Evolutionary conservation across 2,797 vertebrate species (phyloP).

Genomic region (Chloroceryle inda): DNA sequence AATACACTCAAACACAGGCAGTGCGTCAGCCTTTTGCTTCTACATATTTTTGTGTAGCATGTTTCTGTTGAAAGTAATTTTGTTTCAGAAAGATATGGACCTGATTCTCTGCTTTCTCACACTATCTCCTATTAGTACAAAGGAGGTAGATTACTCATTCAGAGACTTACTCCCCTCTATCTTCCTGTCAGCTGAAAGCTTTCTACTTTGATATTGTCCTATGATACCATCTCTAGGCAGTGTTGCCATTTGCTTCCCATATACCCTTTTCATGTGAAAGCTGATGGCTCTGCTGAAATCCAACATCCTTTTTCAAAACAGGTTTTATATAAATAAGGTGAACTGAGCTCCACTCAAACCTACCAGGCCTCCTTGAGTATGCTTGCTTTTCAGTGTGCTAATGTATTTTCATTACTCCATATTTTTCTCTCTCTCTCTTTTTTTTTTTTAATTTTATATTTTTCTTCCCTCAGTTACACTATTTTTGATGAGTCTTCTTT

Average conservation of each 20-base stretch:
- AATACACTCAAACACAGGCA: conserved; percentile 59
- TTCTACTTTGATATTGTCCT: background rate
- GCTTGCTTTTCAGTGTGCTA: background rate
- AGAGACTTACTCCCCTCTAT: background rate
- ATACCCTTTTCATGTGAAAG: background rate
- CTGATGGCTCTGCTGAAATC: background rate
- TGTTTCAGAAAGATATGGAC: background rate
- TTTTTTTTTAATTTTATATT: background rate
- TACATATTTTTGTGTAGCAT: conserved; percentile 17
- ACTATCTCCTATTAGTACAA: background rate
- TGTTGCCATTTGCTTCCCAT: background rate
- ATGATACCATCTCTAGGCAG: background rate
- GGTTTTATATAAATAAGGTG: background rate
- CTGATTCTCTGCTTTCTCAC: background rate
- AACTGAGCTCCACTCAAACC: background rate
- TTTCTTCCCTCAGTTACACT: background rate
- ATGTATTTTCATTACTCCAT: conserved; percentile 21
- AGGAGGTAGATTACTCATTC: background rate
- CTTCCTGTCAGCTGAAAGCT: background rate
- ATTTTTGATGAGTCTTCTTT: background rate
- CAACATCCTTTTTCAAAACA: background rate
- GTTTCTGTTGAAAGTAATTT: conserved; percentile 6
- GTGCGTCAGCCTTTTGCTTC: conserved; percentile 45
- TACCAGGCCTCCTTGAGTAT: background rate
- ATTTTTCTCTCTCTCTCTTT: fast-evolving